Evolutionary conservation across 2,113 vertebrate genomes (phyloP).

Genomic region (Festucalex cinctus): DNA sequence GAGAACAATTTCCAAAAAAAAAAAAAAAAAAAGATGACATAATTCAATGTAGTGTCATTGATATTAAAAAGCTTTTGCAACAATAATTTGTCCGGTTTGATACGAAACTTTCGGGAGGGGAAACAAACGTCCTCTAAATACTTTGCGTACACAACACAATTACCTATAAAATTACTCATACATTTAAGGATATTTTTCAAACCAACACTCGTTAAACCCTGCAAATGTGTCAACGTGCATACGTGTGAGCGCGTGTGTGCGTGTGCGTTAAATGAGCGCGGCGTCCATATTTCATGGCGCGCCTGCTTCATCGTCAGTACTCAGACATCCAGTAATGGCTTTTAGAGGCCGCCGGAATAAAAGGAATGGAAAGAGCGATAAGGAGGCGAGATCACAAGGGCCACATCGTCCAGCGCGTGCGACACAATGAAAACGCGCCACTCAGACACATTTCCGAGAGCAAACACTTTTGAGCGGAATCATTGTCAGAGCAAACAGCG

Average conservation of each 20-base stretch:
- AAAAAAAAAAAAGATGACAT: background rate
- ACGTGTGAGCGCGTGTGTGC: background rate
- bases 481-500: constrained; percentile 40
- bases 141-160: no score
- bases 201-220: background rate
- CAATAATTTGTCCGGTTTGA: no score
- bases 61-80: background rate
- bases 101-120: no score
- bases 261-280: background rate
- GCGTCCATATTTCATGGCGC: constrained; percentile 18
- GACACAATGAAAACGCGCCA: constrained; percentile 49
- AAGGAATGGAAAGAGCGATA: constrained; percentile 35
- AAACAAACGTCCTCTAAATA: no score
- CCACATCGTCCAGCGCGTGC: constrained; percentile 35
- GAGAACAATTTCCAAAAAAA: background rate
- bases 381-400: constrained; percentile 4
- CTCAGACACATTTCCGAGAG: constrained; percentile 49
- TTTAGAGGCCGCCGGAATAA: constrained; percentile 40
- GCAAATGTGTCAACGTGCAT: background rate
- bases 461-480: constrained; percentile 49
- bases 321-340: constrained; percentile 43
- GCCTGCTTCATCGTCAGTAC: constrained; percentile 26
- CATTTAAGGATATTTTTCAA: background rate
- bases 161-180: background rate
- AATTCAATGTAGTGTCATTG: background rate